Evolutionary conservation across 2,797 vertebrate species (phyloP), one percentile per base, ranked within the genome.

Genomic region (Anas flavirostris): DNA sequence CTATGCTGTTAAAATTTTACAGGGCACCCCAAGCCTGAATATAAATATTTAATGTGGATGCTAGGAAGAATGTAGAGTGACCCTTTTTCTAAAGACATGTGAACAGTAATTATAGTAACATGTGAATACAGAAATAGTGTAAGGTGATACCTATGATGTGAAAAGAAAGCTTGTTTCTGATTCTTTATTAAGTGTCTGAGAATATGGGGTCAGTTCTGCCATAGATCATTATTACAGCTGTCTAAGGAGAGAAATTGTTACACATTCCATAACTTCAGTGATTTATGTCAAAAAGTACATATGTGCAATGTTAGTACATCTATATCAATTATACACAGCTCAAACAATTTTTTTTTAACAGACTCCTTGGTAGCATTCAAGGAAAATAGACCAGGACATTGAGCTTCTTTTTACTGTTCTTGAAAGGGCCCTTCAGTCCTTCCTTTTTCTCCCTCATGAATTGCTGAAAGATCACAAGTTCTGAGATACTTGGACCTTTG

Each of bases 31-130:
- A 83, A 39, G 31, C 13, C n/a, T 82, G 75, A 88, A 64, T 66
- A 46, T 81, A 94, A 94, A 94, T 82, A 95, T 90, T 95, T 81
- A 58, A 16, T 59, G 9, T 69, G 37, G 35, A 72, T 58, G 12
- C n/a, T 48, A 44, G 16, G 46, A 80, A 82, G 41, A 50, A 52
- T 64, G 83, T 58, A 66, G 70, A 75, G 33, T 44, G 28, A 56
- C 5, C 3, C 4, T 22, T 62, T 82, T 90, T 59, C 19, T 70
- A 75, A 86, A 86, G 67, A 58, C 58, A 10, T 15, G 7, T 44
- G 19, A 63, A n/a, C 69, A 62, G 26, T 37, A 67, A 25, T 69
- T 85, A 37, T 9, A 63, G 29, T 63, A 64, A 74, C 56, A 21
- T 35, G 8, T 80, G 35, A 79, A 85, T 33, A 83, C 21, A 63